Base-by-base conservation (phyloP, 2,797 vertebrate species). In the Alosa sapidissima region DNA sequence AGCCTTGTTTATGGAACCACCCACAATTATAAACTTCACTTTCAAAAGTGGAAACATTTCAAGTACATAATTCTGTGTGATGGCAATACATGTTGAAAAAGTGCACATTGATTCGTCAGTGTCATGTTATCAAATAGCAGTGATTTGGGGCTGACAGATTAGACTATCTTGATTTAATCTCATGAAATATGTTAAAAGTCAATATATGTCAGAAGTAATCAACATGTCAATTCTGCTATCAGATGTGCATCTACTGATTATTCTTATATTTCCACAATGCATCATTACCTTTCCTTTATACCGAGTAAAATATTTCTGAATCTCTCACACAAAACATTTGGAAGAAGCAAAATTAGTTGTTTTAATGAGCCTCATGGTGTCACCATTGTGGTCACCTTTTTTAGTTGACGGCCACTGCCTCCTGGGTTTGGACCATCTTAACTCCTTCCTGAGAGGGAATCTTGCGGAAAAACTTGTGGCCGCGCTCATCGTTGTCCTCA, bases 381-480 rank as follows among this genome's bases (percentile, higher is more conserved):
- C 7, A 47, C 36, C 36, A 75, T 9, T 68, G 9, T 4, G 36
- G 68, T 75, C 36, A 45, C 13, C 16, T 2, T 4, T 36, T 78
- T 45, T 45, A 78, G 72, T 78, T 78, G 72, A 94, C 91, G 81
- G 87, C 91, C 62, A 93, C 88, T 87, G 94, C 90, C n/a, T 92
- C 91, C 83, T 87, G 89, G 83, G 88, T 0, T 19, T 81, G 87
- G 81, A 91, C 89, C 55, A 84, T 90, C 3, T n/a, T n/a, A 1
- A 7, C 72, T 47, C 41, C 7, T 36, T 47, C 72, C 16, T 78
- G 14, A 47, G 87, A 52, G 14, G 88, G 87, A 24, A 91, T 1
- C 87, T 88, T 94, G 78, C 88, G 92, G 91, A 95, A 97, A 89
- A 95, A 96, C 82, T 89, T 94, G 92, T 97, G 97, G 24, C 96